Base-by-base conservation (phyloP, 1,140 invertebrate genomes). In the Phocides pigmalion region DNA sequence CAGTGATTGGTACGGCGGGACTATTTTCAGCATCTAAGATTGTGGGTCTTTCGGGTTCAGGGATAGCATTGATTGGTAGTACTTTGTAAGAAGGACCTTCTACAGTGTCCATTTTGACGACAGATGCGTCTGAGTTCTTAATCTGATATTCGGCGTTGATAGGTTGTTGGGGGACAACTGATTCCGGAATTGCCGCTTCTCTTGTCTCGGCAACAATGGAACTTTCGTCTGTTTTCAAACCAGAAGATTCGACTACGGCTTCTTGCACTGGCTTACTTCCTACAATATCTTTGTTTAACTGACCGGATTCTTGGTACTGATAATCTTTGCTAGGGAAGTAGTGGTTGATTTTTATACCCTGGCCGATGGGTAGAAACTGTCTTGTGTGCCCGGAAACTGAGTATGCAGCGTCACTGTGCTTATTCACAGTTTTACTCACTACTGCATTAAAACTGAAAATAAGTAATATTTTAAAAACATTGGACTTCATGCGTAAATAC, bases 391-490 rank as follows among this genome's bases (percentile, higher is more conserved):
- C 84, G 19, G 79, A 74, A 8, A 77, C 64, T 4, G 88, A 90
- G 22, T 68, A 79, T 0, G 88, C 88, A 25, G 87, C 68, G 14
- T 84, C 76, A 14, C 85, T 85, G 50, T 90, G 88, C 50, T 84
- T 87, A 15, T 84, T 75, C 0, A 86, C 49, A 19, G 66, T 79
- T 64, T 87, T 90, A 67, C 82, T 89, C 32, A 90, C 84, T 16
- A 90, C 74, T n/a, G 88, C 88, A 56, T 87, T 88, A 39, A 90
- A 89, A 42, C 88, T 89, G 68, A 49, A 83, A 74, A 41, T 49
- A 44, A 22, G 59, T 22, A 32, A 11, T 11, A 32, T 11, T 2
- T 22, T 22, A 22, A 5, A 22, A 22, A 22, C 2, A 22, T n/a
- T n/a, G n/a, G 20, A 2, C 20, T 22, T 22, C 20, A 2, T 22